These are phyloP conservation scores for Plecturocebus donacophilus DNA, from an alignment of 2,113 vertebrate genomes.

Conservation along the genomic window DNA sequence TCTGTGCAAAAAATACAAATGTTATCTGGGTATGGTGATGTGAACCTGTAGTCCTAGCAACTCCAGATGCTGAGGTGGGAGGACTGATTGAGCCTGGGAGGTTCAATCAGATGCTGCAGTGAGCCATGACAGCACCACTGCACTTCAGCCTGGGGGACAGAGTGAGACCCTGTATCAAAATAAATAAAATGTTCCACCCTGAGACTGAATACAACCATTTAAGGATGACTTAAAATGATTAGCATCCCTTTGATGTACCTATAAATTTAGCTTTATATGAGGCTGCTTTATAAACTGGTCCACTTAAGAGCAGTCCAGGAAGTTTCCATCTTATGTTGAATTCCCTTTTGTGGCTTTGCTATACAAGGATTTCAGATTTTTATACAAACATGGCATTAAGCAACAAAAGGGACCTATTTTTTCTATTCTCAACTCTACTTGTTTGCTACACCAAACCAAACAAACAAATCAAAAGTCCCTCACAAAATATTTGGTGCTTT, in stretches of 20 bases:
- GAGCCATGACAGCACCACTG: no score
- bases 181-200: no score
- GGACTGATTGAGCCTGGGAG: no score
- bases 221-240: neutral
- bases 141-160: no score
- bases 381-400: neutral
- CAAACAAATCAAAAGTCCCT: neutral
- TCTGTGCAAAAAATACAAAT: no score
- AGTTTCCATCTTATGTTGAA: neutral
- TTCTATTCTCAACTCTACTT: neutral
- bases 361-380: neutral
- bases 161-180: no score
- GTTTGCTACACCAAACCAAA: neutral
- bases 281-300: neutral
- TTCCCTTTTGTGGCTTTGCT: neutral
- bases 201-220: neutral
- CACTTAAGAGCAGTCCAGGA: neutral
- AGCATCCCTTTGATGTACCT: neutral
- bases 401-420: neutral
- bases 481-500: neutral
- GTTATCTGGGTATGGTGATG: no score
- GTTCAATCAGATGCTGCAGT: no score
- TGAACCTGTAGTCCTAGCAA: no score
- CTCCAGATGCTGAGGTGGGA: no score
- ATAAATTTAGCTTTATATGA: neutral